These are phyloP conservation scores for Nannoperca australis DNA, from an alignment of 2,797 vertebrate species.

Conservation along the genomic window DNA sequence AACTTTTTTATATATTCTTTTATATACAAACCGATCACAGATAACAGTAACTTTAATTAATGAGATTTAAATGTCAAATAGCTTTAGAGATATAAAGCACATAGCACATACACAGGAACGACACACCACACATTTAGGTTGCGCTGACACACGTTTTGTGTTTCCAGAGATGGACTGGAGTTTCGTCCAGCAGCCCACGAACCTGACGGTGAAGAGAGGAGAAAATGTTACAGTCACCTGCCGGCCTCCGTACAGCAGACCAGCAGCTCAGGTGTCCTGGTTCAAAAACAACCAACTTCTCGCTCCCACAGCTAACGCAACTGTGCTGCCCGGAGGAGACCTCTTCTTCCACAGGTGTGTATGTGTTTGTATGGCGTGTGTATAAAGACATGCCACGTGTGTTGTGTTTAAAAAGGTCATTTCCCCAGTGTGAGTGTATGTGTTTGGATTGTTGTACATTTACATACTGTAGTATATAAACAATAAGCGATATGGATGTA, in stretches of 20 bases:
- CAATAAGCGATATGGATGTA: background rate
- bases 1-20: background rate
- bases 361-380: background rate
- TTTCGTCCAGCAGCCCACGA: constrained; percentile 79
- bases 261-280: constrained; percentile 81
- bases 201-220: constrained; percentile 74
- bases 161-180: constrained; percentile 83
- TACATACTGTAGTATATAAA: background rate
- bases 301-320: constrained; percentile 39
- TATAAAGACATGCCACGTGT: background rate
- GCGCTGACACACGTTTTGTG: constrained; percentile 12
- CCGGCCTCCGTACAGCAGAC: constrained; percentile 79
- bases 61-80: background rate
- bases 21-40: too few relatives aligned
- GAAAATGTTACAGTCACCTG: constrained; percentile 79
- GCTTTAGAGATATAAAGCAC: background rate
- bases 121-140: background rate
- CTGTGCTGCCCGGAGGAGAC: constrained; percentile 77
- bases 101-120: background rate
- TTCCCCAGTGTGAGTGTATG: background rate
- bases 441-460: background rate
- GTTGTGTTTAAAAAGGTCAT: background rate
- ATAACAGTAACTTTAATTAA: background rate
- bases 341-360: constrained; percentile 82
- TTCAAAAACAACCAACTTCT: constrained; percentile 82